These are phyloP conservation scores for Patella depressa DNA, from an alignment of 2,888 invertebrate genomes.

Conservation along the genomic window DNA sequence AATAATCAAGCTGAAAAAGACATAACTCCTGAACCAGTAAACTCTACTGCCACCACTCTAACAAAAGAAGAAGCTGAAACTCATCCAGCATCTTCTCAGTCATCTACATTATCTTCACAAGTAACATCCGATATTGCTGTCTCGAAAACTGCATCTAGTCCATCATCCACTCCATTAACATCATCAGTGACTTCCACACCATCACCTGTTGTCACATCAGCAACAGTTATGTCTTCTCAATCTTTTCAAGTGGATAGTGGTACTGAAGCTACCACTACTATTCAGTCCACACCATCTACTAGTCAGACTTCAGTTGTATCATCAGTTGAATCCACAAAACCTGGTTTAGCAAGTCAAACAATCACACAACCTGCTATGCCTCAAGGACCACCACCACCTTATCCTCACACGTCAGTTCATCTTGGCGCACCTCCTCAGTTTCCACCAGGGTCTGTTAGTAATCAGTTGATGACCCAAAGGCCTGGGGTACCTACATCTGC, in stretches of 20 bases:
- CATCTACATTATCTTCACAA: neutral
- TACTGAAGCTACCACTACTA: neutral
- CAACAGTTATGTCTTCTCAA: slow-evolving; percentile 7
- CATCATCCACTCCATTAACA: slow-evolving; percentile 15
- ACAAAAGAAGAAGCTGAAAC: slow-evolving; percentile 32
- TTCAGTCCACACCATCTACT: neutral
- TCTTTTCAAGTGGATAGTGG: neutral
- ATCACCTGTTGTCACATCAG: slow-evolving; percentile 5
- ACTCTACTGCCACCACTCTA: neutral
- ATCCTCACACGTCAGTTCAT: slow-evolving; percentile 21
- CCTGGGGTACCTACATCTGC: neutral
- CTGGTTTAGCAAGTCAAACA: too few relatives aligned
- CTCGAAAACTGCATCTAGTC: neutral
- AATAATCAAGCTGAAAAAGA: neutral
- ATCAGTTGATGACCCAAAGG: neutral
- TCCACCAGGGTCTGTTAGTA: slow-evolving; percentile 21
- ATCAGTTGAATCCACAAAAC: too few relatives aligned
- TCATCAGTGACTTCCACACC: slow-evolving; percentile 6
- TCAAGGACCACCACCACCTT: slow-evolving; percentile 20
- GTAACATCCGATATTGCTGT: slow-evolving; percentile 14
- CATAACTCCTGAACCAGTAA: neutral
- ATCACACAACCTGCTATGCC: too few relatives aligned
- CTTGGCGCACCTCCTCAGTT: slow-evolving; percentile 13
- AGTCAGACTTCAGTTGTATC: too few relatives aligned
- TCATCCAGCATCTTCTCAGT: slow-evolving; percentile 39